phyloP scores from a whole-genome alignment of 1,140 invertebrate genomes.

The Spodoptera frugiperda region DNA sequence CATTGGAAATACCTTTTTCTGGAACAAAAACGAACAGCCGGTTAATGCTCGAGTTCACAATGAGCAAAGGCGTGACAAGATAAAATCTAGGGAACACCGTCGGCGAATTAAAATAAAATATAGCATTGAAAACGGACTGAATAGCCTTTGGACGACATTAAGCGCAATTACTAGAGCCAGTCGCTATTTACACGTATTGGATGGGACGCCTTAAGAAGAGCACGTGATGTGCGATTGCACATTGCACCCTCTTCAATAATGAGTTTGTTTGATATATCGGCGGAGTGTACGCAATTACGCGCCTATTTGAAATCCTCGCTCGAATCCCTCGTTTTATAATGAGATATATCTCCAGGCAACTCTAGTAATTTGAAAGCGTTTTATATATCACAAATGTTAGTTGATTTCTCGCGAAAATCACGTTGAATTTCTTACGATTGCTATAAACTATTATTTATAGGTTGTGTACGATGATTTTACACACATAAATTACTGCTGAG shows the following conservation, averaged over 20 bases:
- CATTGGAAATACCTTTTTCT: conserved; percentile 57
- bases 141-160: conserved; percentile 76
- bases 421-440: conserved; percentile 54
- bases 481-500: conserved; percentile 52
- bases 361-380: conserved; percentile 56
- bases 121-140: conserved; percentile 74
- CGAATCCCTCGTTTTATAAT: conserved; percentile 56
- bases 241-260: conserved; percentile 55
- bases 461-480: conserved; percentile 50
- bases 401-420: conserved; percentile 60
- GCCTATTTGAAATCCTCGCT: conserved; percentile 65
- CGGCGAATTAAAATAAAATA: conserved; percentile 75
- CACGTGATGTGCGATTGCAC: conserved; percentile 58
- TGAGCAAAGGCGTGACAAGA: conserved; percentile 77
- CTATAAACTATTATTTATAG: conserved; percentile 57
- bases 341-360: conserved; percentile 62
- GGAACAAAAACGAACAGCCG: conserved; percentile 64
- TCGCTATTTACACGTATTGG: conserved; percentile 62
- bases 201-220: conserved; percentile 62
- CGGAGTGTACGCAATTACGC: conserved; percentile 68
- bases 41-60: conserved; percentile 70
- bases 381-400: conserved; percentile 57
- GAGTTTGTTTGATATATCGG: conserved; percentile 70
- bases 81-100: conserved; percentile 73
- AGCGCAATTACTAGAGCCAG: conserved; percentile 73